Base-by-base conservation (phyloP, 1,140 invertebrate species). In the Teleogryllus occipitalis region DNA sequence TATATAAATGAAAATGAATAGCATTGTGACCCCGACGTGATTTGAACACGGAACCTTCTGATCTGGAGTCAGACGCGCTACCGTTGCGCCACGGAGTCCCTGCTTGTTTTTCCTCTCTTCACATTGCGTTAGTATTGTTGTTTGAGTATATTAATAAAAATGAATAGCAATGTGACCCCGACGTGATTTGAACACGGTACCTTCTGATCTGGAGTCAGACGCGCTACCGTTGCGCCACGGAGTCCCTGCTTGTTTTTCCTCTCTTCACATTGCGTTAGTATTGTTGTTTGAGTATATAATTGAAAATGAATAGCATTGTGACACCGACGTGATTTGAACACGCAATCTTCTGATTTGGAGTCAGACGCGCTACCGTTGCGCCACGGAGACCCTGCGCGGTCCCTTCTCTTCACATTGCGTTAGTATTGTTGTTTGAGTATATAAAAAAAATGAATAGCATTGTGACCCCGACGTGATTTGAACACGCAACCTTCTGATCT, bases 41-140 rank as follows among this genome's bases (percentile, higher is more conserved):
- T 88, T 90, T 85, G 89, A 90, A 90, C 88, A 89, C 89, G 87
- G 88, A 89, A 87, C 89, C 88, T 90, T 90, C 87, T 88, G 88
- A 89, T 89, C 89, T 89, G 90, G 90, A 90, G 88, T 90, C 89
- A 89, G 88, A 89, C 88, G 88, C 88, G 88, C 89, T 89, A 90
- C 90, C 89, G 88, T 91, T 92, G 90, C 90, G 90, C 91, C 90
- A 92, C 89, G 89, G 87, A 88, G 88, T 87, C 87, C n/a, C n/a
- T n/a, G n/a, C n/a, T n/a, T n/a, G n/a, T n/a, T n/a, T n/a, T n/a
- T n/a, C n/a, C n/a, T n/a, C n/a, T n/a, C n/a, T n/a, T n/a, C n/a
- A n/a, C n/a, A n/a, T n/a, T n/a, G n/a, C n/a, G n/a, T n/a, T n/a
- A n/a, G n/a, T n/a, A n/a, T n/a, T n/a, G n/a, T n/a, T n/a, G n/a